Evolutionary conservation across 2,113 vertebrate genomes (phyloP), one percentile per base, ranked within the genome.

Genomic region (Phasianus colchicus): DNA sequence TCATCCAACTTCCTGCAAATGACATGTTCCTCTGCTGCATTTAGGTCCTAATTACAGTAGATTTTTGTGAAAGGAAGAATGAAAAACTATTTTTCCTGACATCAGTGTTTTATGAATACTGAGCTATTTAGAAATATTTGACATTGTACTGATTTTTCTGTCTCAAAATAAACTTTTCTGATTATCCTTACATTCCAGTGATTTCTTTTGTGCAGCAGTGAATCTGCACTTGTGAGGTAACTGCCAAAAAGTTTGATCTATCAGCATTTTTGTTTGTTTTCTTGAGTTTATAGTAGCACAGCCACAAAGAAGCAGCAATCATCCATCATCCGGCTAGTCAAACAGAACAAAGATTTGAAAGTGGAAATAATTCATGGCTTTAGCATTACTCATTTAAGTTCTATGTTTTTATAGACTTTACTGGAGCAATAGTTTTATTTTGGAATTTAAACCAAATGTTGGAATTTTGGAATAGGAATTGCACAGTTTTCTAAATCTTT

Each of bases 101-200:
- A 93, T 91, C 91, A 97, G 85, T 91, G 86, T 75, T 96, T 92
- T 83, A 87, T 94, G 95, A 96, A 95, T 96, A 92, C 91, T 88
- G 91, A 86, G 93, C 91, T 88, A 95, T 95, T 96, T 93, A 95
- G 91, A 91, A 95, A 93, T 92, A 95, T 95, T 95, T 97, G 88
- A 95, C 83, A 95, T 97, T 93, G 90, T 96, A 96, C 91, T 91
- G 71, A 95, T 95, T 92, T 92, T 95, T 97, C 65, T 89, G 75
- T 91, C 91, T 88, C 91, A 95, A 96, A 96, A 96, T 95, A 96
- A 96, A 96, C 72, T 95, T 95, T 95, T 92, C 87, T 97, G 95
- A 96, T 96, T 97, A 72, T 73, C 48, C 93, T 93, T 64, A 91
- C 40, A 95, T 96, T 81, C 91, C 94, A 88, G 78, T 95, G 93